Evolutionary conservation across 1,140 invertebrate species (phyloP), one percentile per base, ranked within the genome.

Genomic region (Aphaenogaster rudis): DNA sequence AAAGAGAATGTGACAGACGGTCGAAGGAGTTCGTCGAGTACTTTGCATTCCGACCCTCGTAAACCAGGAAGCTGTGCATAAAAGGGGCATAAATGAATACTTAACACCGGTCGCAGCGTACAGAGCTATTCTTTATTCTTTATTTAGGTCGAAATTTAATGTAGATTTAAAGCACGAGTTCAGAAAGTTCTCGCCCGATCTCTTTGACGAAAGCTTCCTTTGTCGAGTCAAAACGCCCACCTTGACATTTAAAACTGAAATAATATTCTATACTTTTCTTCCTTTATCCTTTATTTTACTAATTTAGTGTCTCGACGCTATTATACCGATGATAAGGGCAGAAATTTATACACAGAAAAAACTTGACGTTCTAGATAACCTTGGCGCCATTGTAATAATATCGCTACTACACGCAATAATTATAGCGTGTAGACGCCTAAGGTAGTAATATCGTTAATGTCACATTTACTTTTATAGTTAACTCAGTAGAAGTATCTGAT

Each of bases 11-110:
- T 84, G 72, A 84, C 85, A 85, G 61, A 85, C 61, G 79, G 72
- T 67, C 64, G 67, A 52, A 80, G 66, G 48, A 82, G 50, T 52
- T 74, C 76, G 48, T 45, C 28, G 42, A 48, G 71, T 87, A 81
- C 74, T 89, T 90, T 90, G 87, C 88, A 86, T 86, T 77, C 48
- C 82, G 57, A 81, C 82, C 82, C 77, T 81, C 82, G 87, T 88
- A 86, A 88, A 88, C 86, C 39, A 64, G 71, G 57, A 89, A 89
- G 45, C 81, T 45, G 74, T 36, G 74, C 74, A 89, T 89, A 88
- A 89, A 69, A 86, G 63, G 57, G 42, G 82, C 87, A 86, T 90
- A 88, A 90, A 90, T 89, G 86, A 88, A 89, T 88, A 88, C 81
- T 88, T 76, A 81, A 86, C 77, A 50, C 36, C 48, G 39, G 1